Percentiles rank a stretch among this genome's conserved stretches.
Evolutionary conservation across 2,113 vertebrate genomes (phyloP).

Genomic region (Ia io): DNA sequence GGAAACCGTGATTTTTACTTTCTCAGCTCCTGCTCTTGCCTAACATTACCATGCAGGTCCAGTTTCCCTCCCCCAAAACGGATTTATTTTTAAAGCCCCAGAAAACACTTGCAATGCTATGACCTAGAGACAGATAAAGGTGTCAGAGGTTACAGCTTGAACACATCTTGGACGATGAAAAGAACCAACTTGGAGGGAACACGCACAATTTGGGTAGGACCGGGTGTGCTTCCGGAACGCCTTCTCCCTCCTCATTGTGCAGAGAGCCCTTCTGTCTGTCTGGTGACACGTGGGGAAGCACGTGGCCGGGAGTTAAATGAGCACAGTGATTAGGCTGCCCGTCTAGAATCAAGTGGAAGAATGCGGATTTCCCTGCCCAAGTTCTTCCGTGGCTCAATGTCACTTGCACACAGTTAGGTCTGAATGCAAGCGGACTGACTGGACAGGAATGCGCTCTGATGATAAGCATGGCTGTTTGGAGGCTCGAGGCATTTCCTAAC

Average conservation of each 20-base stretch:
- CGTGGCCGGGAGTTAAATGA: conserved; percentile 27
- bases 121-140: conserved; percentile 39
- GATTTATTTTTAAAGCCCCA: conserved; percentile 68
- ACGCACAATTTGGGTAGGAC: background rate
- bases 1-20: conserved; percentile 73
- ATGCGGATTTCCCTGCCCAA: background rate
- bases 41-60: conserved; percentile 59
- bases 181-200: background rate
- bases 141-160: background rate
- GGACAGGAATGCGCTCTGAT: conserved; percentile 31
- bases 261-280: background rate
- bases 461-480: background rate
- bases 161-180: background rate
- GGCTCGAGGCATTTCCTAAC: background rate
- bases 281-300: conserved; percentile 20
- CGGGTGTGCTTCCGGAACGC: background rate
- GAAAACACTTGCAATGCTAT: conserved; percentile 27
- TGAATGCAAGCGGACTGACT: conserved; percentile 20
- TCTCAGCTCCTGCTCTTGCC: conserved; percentile 58
- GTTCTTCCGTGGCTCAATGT: conserved; percentile 15
- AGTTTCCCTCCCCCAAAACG: conserved; percentile 49
- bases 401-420: background rate
- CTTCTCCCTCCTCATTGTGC: conserved; percentile 17
- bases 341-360: background rate
- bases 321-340: background rate